These are phyloP conservation scores for Forbesichthys papilliferus DNA, from an alignment of 2,113 vertebrate species.

Conservation along the genomic window DNA sequence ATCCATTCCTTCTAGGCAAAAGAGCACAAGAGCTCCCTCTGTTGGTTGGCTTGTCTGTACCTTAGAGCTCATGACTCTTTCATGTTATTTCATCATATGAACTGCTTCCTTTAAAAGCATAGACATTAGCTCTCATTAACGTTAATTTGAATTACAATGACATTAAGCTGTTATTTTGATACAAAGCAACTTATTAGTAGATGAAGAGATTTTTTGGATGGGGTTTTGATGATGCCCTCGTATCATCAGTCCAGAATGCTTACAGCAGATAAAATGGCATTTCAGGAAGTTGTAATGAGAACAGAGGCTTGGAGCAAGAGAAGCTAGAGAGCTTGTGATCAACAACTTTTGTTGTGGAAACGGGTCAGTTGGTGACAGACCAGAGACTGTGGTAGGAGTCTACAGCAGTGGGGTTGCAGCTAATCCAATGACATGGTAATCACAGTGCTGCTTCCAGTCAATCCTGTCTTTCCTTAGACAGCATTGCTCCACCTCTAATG, in stretches of 20 bases:
- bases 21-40: constrained; percentile 56
- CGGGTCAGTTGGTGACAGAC: constrained; percentile 13
- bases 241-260: neutral
- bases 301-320: neutral
- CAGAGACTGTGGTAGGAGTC: constrained; percentile 3
- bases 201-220: no score
- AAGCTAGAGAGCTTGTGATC: neutral
- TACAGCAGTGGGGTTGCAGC: neutral
- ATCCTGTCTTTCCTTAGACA: neutral
- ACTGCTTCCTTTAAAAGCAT: no score
- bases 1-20: constrained; percentile 17
- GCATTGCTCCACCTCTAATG: neutral
- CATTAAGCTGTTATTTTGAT: no score
- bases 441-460: constrained; percentile 36
- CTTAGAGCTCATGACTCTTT: neutral
- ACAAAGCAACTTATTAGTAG: no score
- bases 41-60: constrained; percentile 20
- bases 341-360: constrained; percentile 1
- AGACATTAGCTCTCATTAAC: no score
- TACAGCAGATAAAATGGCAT: neutral
- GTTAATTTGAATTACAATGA: no score
- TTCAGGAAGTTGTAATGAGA: no score
- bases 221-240: no score
- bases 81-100: neutral
- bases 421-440: constrained; percentile 45